Percentiles rank a stretch among this genome's conserved stretches.
These are phyloP conservation scores for Cydia amplana DNA, from an alignment of 1,140 invertebrate genomes.

Conservation along the genomic window DNA sequence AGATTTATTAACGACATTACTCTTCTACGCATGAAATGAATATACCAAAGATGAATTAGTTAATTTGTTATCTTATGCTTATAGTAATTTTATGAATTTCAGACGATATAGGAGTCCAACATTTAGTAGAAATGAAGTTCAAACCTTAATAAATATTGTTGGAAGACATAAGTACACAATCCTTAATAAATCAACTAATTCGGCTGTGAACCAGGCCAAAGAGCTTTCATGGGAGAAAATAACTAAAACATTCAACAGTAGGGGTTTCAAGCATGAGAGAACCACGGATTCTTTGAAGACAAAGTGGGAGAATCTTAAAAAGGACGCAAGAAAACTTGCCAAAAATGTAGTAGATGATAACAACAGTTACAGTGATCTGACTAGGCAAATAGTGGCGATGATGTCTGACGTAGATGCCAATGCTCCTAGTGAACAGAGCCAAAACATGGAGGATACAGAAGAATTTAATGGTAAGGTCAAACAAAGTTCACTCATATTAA, in stretches of 20 bases:
- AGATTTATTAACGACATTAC: not conserved
- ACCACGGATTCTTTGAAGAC: constrained; percentile 56
- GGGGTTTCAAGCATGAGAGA: constrained; percentile 53
- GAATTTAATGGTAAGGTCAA: not conserved
- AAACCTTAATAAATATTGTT: constrained; percentile 54
- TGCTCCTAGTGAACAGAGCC: not conserved
- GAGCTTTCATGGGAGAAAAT: constrained; percentile 61
- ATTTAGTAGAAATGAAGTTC: constrained; percentile 58
- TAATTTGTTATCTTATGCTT: not conserved
- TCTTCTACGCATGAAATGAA: not conserved
- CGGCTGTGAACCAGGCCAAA: constrained; percentile 54
- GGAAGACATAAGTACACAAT: constrained; percentile 61
- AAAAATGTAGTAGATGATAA: constrained; percentile 55
- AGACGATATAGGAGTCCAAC: constrained; percentile 54
- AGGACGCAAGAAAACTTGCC: constrained; percentile 53
- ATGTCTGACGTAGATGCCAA: constrained; percentile 52
- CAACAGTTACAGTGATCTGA: constrained; percentile 47
- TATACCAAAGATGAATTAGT: not conserved
- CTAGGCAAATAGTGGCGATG: constrained; percentile 50
- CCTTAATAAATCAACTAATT: constrained; percentile 60
- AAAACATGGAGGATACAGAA: constrained; percentile 6
- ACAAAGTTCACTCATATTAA: not conserved
- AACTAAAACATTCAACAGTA: constrained; percentile 58
- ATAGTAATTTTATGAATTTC: constrained; percentile 32
- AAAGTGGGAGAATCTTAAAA: constrained; percentile 73